Percentiles rank a stretch among this genome's conserved stretches.
Evolutionary conservation across 2,888 invertebrate species (phyloP).

Genomic region (Clistopyga incitator): DNA sequence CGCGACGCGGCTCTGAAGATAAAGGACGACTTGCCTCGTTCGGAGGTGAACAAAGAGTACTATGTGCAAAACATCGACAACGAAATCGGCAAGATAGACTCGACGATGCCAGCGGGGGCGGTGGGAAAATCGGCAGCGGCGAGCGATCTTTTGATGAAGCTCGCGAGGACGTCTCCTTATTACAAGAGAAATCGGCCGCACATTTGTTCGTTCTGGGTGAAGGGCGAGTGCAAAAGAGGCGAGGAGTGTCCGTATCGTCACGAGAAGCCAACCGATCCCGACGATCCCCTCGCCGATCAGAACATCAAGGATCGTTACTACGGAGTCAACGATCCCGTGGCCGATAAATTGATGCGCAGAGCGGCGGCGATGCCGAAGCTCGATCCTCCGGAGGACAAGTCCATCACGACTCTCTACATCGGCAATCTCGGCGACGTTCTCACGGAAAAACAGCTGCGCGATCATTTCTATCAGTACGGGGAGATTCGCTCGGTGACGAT

Average conservation of each 20-base stretch:
- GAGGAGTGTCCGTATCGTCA: slow-evolving; percentile 99
- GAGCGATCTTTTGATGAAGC: slow-evolving; percentile 92
- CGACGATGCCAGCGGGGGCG: slow-evolving; percentile 86
- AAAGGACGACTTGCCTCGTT: slow-evolving; percentile 95
- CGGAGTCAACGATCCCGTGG: slow-evolving; percentile 98
- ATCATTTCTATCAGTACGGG: slow-evolving; percentile 99
- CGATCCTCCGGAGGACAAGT: slow-evolving; percentile 97
- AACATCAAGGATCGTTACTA: slow-evolving; percentile 98
- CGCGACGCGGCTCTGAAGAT: slow-evolving; percentile 96
- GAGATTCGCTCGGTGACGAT: slow-evolving; percentile 97
- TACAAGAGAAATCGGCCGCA: slow-evolving; percentile 98
- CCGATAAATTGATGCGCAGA: slow-evolving; percentile 95
- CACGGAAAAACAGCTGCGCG: slow-evolving; percentile 95
- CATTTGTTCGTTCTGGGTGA: slow-evolving; percentile 99
- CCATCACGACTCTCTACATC: slow-evolving; percentile 98
- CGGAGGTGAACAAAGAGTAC: slow-evolving; percentile 97
- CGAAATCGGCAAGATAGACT: slow-evolving; percentile 86
- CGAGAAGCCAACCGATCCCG: slow-evolving; percentile 98
- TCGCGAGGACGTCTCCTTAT: slow-evolving; percentile 97
- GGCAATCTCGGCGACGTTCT: slow-evolving; percentile 96
- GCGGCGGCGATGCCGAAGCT: slow-evolving; percentile 97
- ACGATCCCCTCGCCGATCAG: slow-evolving; percentile 97
- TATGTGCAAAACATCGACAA: slow-evolving; percentile 96
- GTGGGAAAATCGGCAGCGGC: slow-evolving; percentile 91
- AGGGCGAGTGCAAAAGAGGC: slow-evolving; percentile 97